Percentiles rank a stretch among this genome's conserved stretches.
Conservation (phyloP, 2,797 vertebrate genomes). For the Gadopsis marmoratus region DNA sequence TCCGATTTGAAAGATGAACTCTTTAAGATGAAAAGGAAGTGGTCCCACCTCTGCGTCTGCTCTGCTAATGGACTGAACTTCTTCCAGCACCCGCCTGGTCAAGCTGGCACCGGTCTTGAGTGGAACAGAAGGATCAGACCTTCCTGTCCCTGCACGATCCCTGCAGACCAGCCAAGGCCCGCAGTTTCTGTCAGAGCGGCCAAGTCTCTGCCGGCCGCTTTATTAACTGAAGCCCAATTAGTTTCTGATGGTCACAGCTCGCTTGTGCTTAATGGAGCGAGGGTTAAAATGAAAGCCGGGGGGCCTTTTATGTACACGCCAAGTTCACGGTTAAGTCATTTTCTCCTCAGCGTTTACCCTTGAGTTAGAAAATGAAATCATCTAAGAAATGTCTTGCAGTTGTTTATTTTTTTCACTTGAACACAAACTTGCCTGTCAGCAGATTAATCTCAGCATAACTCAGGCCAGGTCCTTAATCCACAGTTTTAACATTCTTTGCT, state of each 20-base stretch:
- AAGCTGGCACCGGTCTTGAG: conserved; percentile 56
- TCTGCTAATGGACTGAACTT: conserved; percentile 62
- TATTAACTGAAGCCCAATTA: conserved; percentile 80
- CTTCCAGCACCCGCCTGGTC: conserved; percentile 64
- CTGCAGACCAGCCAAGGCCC: conserved; percentile 56
- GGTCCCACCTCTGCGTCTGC: conserved; percentile 45
- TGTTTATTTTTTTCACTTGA: conserved; percentile 15
- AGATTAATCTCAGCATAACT: conserved; percentile 64
- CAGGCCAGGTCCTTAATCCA: conserved; percentile 70
- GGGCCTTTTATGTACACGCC: conserved; percentile 66
- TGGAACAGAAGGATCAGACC: conserved; percentile 61
- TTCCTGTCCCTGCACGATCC: conserved; percentile 51
- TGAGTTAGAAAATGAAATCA: conserved; percentile 50
- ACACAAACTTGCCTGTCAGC: conserved; percentile 49
- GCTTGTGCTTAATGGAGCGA: conserved; percentile 71
- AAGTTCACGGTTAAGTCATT: conserved; percentile 60
- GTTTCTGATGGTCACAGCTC: conserved; percentile 77
- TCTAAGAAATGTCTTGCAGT: conserved; percentile 21
- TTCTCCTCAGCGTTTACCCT: conserved; percentile 28
- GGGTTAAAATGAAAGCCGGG: conserved; percentile 56
- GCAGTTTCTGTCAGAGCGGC: conserved; percentile 47
- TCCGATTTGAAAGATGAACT: conserved; percentile 55
- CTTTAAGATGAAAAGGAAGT: conserved; percentile 57
- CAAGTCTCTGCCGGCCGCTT: conserved; percentile 65
- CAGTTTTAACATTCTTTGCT: conserved; percentile 67